Conservation (phyloP, 2,797 vertebrate genomes). For the Sternotherus odoratus region DNA sequence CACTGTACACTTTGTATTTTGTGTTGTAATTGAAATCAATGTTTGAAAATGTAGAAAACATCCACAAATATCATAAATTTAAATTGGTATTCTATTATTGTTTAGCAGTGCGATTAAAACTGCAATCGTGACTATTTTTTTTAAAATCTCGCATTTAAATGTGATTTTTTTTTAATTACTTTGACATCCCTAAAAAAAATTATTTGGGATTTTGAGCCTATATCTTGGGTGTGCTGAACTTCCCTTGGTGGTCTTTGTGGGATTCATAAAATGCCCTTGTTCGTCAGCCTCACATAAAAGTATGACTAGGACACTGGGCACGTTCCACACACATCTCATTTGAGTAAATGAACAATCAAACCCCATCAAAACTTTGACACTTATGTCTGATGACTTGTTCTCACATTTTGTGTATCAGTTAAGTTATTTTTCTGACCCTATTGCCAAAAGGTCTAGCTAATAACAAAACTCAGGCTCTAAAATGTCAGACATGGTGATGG, state of each 20-base stretch:
- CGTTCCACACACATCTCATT: accelerated
- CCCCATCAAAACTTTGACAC: not conserved
- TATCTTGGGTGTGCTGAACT: not conserved
- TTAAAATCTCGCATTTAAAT: no score
- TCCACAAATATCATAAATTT: no score
- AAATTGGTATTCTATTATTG: no score
- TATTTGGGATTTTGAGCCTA: not conserved
- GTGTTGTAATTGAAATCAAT: no score
- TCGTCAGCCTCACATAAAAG: not conserved
- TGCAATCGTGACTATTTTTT: no score
- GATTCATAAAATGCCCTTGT: not conserved
- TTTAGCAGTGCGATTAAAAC: no score
- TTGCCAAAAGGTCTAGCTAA: conserved; percentile 13
- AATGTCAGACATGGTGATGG: not conserved
- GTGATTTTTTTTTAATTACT: no score
- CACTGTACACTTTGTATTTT: no score
- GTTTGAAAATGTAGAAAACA: no score
- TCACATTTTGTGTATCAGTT: not conserved
- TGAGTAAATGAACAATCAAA: not conserved
- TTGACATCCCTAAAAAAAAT: not conserved
- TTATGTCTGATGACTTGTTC: not conserved
- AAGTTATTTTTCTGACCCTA: not conserved
- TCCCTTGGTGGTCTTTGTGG: not conserved
- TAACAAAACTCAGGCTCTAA: not conserved
- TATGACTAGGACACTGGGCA: not conserved